Evolutionary conservation across 2,888 invertebrate genomes (phyloP).

Genomic region (Endotricha flammealis): DNA sequence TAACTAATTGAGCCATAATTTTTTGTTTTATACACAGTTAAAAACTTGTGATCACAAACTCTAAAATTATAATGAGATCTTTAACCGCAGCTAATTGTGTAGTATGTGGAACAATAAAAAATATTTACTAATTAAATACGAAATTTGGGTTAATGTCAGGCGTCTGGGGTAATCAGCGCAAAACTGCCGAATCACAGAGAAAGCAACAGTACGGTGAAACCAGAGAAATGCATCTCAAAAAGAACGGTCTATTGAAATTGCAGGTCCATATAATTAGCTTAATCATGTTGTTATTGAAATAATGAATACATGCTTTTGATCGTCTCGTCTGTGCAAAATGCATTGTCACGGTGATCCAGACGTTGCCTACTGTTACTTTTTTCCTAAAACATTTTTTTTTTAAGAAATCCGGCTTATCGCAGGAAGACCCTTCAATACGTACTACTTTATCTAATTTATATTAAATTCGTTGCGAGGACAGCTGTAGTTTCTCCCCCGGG

Average conservation of each 20-base stretch:
- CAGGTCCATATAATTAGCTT: background rate
- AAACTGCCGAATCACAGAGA: conserved; percentile 55
- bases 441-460: no score
- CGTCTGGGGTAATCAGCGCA: conserved; percentile 45
- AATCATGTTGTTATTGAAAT: no score
- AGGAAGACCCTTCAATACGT: no score
- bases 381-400: no score
- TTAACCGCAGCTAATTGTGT: conserved; percentile 32
- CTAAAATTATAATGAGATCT: conserved; percentile 33
- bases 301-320: no score
- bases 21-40: conserved; percentile 7
- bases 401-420: no score
- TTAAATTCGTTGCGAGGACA: no score
- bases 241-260: conserved; percentile 7
- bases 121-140: conserved; percentile 45
- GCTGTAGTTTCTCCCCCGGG: no score
- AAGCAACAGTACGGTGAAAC: conserved; percentile 36
- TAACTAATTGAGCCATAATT: no score
- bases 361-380: no score
- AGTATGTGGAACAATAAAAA: conserved; percentile 27
- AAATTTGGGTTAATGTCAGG: conserved; percentile 46
- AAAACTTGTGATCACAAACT: conserved; percentile 4
- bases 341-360: no score
- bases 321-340: no score
- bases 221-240: conserved; percentile 23